These are phyloP conservation scores for Solenodon paradoxus DNA, from an alignment of 2,113 vertebrate species.

Conservation along the genomic window DNA sequence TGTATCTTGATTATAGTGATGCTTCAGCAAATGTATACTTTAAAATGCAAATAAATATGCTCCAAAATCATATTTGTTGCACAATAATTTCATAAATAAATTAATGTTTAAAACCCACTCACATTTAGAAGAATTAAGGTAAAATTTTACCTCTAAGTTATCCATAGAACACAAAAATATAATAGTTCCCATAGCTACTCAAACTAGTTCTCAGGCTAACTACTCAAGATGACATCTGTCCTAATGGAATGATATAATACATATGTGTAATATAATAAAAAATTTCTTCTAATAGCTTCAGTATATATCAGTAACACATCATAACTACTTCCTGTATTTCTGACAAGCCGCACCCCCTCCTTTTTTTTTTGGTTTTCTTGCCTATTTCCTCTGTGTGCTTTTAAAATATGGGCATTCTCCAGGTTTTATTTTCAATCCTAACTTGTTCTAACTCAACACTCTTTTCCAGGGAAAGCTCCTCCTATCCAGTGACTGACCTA, in stretches of 20 bases:
- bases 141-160: not conserved
- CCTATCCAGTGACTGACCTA: not conserved
- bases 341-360: not conserved
- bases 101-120: not conserved
- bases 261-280: not conserved
- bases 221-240: not conserved
- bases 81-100: not conserved
- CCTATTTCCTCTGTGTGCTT: not conserved
- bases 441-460: not conserved
- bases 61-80: not conserved
- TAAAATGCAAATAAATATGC: not conserved
- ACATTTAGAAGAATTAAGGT: not conserved
- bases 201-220: not conserved
- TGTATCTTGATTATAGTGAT: not conserved
- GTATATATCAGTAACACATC: not conserved
- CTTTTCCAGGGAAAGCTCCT: not conserved
- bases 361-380: not conserved
- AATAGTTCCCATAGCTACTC: not conserved
- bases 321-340: not conserved
- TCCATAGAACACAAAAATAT: not conserved
- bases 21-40: not conserved
- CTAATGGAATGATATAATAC: not conserved
- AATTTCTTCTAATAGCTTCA: not conserved
- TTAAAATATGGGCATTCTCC: not conserved
- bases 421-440: not conserved